Base-by-base conservation (phyloP, 2,888 invertebrate genomes). In the Neoascia interrupta region DNA sequence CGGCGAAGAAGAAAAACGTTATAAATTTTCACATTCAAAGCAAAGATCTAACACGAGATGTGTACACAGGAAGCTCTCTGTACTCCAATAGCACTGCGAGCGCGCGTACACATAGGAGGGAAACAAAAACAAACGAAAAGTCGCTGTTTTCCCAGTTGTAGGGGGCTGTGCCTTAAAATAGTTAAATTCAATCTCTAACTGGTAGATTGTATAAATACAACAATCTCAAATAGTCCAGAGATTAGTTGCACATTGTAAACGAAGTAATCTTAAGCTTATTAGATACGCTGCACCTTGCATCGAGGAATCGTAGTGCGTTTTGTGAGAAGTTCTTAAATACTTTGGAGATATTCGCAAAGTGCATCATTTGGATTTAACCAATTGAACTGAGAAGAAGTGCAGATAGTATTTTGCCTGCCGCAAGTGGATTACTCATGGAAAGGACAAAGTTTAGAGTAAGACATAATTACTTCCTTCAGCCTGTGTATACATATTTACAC, bases 391-490 rank as follows among this genome's bases (percentile, higher is more conserved):
- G 56, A 15, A 21, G 1, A 34, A 13, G 10, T 58, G 8, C 31
- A 4, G 3, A 3, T 11, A 11, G 13, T 16, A 21, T 2, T 43
- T 49, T 10, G 19, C 1, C 10, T 18, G 28, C 13, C 18, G 19
- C 8, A 37, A 39, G 19, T 28, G 53, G n/a, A 39, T 36, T 61
- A 47, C 19, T 41, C 45, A 82, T 82, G 82, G 82, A 83, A 74
- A 82, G 74, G 72, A 75, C 69, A 6, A 82, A 81, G 54, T 82
- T 82, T 76, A 61, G 82, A 76, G 83, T 83, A 82, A 82, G 75
- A n/a, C n/a, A n/a, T n/a, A n/a, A n/a, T n/a, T n/a, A n/a, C n/a
- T n/a, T n/a, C n/a, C n/a, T n/a, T n/a, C n/a, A n/a, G 11, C 34
- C 39, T 11, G 15, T 6, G 1, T 1, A 2, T 0, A 6, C 8